Evolutionary conservation across 2,113 vertebrate species (phyloP).

Genomic region (Phalacrocorax pelagicus): DNA sequence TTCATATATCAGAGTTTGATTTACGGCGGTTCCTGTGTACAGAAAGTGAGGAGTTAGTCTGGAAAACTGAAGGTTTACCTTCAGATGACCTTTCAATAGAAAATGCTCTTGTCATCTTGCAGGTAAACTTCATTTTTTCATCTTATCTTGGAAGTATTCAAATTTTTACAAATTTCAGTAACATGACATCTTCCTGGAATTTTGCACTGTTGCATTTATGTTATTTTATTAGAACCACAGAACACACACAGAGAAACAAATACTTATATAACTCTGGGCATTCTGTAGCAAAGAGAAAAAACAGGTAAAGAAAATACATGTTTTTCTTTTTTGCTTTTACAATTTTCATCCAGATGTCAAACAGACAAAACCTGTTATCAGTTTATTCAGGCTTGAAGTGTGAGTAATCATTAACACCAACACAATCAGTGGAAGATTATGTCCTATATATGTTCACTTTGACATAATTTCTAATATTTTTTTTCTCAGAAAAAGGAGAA

Average conservation of each 20-base stretch:
- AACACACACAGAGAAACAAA: not conserved
- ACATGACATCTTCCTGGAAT: not conserved
- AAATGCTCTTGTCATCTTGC: slow-evolving; percentile 96
- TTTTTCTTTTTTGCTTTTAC: not conserved
- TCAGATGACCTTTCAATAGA: slow-evolving; percentile 98
- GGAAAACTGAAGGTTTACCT: slow-evolving; percentile 97
- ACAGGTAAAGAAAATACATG: not conserved
- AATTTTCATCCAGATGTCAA: not conserved
- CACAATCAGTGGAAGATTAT: not conserved
- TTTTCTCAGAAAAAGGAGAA: not conserved
- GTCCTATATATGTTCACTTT: not conserved
- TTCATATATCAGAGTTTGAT: slow-evolving; percentile 84
- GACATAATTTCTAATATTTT: not conserved
- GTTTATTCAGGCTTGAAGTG: not conserved
- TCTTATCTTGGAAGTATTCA: not conserved
- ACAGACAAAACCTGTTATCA: not conserved
- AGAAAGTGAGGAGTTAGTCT: slow-evolving; percentile 96
- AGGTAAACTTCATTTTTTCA: slow-evolving; percentile 75
- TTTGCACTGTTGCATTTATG: not conserved
- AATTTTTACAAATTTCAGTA: not conserved
- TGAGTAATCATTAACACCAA: not conserved
- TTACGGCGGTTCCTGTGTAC: slow-evolving; percentile 91
- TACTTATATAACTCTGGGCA: not conserved
- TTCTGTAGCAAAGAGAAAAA: not conserved
- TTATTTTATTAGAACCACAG: not conserved